Conservation (phyloP, 2,888 invertebrate genomes). For the Hirtodrosophila histrioides region DNA sequence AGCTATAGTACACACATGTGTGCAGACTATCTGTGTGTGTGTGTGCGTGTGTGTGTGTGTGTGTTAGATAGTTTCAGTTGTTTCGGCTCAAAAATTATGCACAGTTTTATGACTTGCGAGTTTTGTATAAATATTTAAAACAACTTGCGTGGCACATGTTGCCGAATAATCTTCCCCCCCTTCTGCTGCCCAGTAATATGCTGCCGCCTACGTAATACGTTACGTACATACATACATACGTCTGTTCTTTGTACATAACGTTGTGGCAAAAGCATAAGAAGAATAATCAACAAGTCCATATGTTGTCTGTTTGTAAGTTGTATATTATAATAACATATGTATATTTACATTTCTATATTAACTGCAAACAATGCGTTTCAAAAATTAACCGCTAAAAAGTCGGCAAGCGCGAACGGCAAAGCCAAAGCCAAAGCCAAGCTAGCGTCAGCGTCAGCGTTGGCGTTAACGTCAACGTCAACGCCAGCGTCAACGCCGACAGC, state of each 20-base stretch:
- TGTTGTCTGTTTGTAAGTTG: too few relatives aligned
- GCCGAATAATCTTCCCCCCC: constrained; percentile 2
- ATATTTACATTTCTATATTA: background rate
- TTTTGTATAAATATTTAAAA: constrained; percentile 64
- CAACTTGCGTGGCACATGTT: constrained; percentile 59
- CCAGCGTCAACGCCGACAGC: constrained; percentile 27
- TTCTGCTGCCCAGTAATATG: too few relatives aligned
- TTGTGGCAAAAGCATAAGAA: background rate
- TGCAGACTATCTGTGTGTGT: background rate
- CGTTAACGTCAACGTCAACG: constrained; percentile 7
- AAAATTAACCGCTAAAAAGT: constrained; percentile 14
- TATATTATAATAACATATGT: background rate
- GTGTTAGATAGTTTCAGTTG: constrained; percentile 32
- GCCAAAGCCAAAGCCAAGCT: constrained; percentile 16
- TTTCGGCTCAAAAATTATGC: constrained; percentile 61
- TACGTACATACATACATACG: too few relatives aligned
- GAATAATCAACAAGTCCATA: background rate
- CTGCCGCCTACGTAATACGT: too few relatives aligned
- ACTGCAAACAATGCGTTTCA: constrained; percentile 14
- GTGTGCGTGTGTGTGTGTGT: background rate
- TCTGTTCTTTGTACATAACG: too few relatives aligned
- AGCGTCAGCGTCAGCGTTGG: constrained; percentile 19
- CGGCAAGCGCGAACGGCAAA: constrained; percentile 15
- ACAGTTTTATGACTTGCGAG: constrained; percentile 62
- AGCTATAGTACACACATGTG: background rate